Percentiles rank a stretch among this genome's conserved stretches.
These are phyloP conservation scores for Clarias pachynema DNA, from an alignment of 2,797 vertebrate genomes.

Conservation along the genomic window DNA sequence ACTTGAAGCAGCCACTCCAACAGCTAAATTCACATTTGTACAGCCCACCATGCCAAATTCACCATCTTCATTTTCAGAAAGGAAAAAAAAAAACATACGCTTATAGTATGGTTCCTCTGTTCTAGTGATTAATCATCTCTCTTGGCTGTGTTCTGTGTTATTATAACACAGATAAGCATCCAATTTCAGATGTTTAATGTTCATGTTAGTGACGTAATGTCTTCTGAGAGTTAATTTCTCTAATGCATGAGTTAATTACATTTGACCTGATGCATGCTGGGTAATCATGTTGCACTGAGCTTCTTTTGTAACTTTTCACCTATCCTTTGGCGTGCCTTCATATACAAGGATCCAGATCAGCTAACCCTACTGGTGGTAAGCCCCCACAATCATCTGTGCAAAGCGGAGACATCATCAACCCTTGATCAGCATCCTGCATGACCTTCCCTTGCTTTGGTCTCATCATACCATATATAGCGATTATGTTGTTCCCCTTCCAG, in stretches of 20 bases:
- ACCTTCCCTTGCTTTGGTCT: slow-evolving; percentile 49
- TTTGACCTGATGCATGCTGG: slow-evolving; percentile 79
- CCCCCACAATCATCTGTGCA: slow-evolving; percentile 73
- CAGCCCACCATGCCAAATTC: slow-evolving; percentile 14
- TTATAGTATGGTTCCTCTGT: slow-evolving; percentile 51
- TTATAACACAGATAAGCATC: slow-evolving; percentile 35
- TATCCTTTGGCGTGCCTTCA: slow-evolving; percentile 88
- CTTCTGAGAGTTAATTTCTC: slow-evolving; percentile 14
- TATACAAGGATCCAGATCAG: slow-evolving; percentile 99
- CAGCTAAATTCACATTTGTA: slow-evolving; percentile 47
- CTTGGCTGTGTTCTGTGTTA: slow-evolving; percentile 50
- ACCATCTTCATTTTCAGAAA: slow-evolving; percentile 36
- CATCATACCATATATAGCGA: slow-evolving; percentile 50
- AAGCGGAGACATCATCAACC: slow-evolving; percentile 55
- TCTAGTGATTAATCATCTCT: slow-evolving; percentile 52
- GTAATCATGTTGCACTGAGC: slow-evolving; percentile 70
- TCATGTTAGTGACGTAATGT: slow-evolving; percentile 23
- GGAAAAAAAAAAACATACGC: slow-evolving; percentile 29
- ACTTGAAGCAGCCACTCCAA: not conserved
- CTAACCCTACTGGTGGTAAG: slow-evolving; percentile 99
- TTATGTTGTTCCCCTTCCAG: not conserved
- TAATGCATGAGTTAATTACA: slow-evolving; percentile 50
- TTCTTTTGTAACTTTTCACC: slow-evolving; percentile 79
- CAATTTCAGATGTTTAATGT: slow-evolving; percentile 45
- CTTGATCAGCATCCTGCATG: slow-evolving; percentile 60